Conservation (phyloP, 1,140 invertebrate species). For the Tenebrio molitor region DNA sequence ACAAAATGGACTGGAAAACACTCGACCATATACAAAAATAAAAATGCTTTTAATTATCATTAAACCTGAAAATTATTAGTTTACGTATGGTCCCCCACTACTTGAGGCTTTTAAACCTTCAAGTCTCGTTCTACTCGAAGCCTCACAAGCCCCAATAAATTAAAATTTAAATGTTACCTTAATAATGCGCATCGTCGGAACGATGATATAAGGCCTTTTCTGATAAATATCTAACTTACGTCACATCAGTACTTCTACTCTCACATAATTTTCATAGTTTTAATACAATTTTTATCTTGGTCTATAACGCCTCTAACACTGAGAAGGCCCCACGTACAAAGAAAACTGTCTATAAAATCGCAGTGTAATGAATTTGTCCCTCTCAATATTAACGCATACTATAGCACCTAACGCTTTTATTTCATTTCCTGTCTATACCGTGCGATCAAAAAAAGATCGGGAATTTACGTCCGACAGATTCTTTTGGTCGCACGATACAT, state of each 20-base stretch:
- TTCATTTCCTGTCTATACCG: not conserved
- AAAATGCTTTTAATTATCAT: constrained; percentile 45
- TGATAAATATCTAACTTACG: constrained; percentile 38
- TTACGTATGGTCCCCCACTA: constrained; percentile 37
- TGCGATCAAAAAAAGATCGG: not conserved
- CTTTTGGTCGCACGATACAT: not conserved
- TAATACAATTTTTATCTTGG: constrained; percentile 27
- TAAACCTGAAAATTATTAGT: constrained; percentile 36
- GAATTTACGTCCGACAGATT: too few species aligned
- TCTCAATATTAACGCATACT: constrained; percentile 26
- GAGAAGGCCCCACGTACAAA: not conserved
- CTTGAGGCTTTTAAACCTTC: constrained; percentile 1
- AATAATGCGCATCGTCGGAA: constrained; percentile 38
- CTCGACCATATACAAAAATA: constrained; percentile 41
- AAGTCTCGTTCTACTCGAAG: constrained; percentile 1
- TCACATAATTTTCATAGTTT: constrained; percentile 24
- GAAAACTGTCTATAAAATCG: constrained; percentile 29
- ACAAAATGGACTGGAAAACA: constrained; percentile 17
- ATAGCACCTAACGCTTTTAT: constrained; percentile 20
- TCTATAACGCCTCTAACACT: constrained; percentile 1
- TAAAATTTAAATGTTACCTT: constrained; percentile 37
- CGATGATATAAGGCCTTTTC: constrained; percentile 51
- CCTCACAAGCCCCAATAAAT: constrained; percentile 34
- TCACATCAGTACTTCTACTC: constrained; percentile 50
- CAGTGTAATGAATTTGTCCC: constrained; percentile 7